Evolutionary conservation across 2,888 invertebrate species (phyloP).

Genomic region (Galerucella pusilla): DNA sequence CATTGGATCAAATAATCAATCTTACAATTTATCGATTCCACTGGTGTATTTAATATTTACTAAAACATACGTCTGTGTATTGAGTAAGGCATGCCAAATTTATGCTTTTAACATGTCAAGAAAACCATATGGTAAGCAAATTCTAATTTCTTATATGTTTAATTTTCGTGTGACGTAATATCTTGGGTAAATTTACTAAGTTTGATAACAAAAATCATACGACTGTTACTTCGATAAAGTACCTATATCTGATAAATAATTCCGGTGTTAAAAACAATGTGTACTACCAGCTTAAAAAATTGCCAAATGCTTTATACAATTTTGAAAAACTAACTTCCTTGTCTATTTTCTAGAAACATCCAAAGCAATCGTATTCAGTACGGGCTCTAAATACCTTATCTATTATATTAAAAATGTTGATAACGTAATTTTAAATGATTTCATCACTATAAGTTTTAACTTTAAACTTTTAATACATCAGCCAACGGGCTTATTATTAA

Average conservation of each 20-base stretch:
- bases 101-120: slow-evolving; percentile 18
- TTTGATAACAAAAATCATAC: slow-evolving; percentile 15
- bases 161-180: slow-evolving; percentile 1
- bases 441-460: too few species aligned
- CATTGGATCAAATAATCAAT: background rate
- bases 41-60: background rate
- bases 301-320: background rate
- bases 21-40: background rate
- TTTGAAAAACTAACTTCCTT: too few species aligned
- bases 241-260: background rate
- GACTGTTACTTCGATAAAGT: background rate
- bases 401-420: too few species aligned
- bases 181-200: slow-evolving; percentile 2
- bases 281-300: background rate
- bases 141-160: slow-evolving; percentile 12
- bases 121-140: slow-evolving; percentile 24
- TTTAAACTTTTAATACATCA: too few species aligned
- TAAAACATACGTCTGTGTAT: background rate
- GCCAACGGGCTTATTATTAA: too few species aligned
- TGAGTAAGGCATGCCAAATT: slow-evolving; percentile 14
- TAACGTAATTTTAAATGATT: too few species aligned
- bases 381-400: too few species aligned
- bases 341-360: too few species aligned
- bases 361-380: too few species aligned
- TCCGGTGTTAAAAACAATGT: background rate